Conservation (phyloP, 2,888 invertebrate genomes). For the Prosopocoilus inquinatus region DNA sequence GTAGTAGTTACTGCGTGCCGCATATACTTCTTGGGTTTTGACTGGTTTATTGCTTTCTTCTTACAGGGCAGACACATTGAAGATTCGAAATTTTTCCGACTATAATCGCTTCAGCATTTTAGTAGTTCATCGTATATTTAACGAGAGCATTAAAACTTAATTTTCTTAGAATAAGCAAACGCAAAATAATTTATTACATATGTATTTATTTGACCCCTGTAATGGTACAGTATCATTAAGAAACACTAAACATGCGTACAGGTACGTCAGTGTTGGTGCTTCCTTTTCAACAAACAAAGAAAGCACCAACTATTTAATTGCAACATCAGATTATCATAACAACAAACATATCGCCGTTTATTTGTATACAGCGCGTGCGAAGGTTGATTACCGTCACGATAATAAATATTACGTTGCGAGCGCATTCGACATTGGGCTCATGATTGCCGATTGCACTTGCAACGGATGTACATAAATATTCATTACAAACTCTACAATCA, state of each 20-base stretch:
- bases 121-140: too few species aligned
- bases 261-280: not conserved
- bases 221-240: not conserved
- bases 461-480: too few species aligned
- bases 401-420: slow-evolving; percentile 4
- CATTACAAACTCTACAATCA: not conserved
- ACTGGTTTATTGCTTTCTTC: too few species aligned
- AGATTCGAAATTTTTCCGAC: too few species aligned
- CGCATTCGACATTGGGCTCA: slow-evolving; percentile 3
- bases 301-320: not conserved
- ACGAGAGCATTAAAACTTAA: too few species aligned
- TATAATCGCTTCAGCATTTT: too few species aligned
- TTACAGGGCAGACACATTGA: too few species aligned
- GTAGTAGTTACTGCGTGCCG: too few species aligned
- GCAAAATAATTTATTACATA: too few species aligned
- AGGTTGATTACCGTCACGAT: not conserved
- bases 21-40: too few species aligned
- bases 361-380: not conserved
- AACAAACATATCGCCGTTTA: not conserved
- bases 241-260: slow-evolving; percentile 2
- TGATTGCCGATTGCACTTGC: slow-evolving; percentile 8
- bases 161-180: too few species aligned
- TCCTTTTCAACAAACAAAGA: not conserved
- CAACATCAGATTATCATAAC: not conserved
- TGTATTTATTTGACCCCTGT: not conserved